phyloP scores from a whole-genome alignment of 2,113 vertebrate genomes.

The Emydura subglobosa region DNA sequence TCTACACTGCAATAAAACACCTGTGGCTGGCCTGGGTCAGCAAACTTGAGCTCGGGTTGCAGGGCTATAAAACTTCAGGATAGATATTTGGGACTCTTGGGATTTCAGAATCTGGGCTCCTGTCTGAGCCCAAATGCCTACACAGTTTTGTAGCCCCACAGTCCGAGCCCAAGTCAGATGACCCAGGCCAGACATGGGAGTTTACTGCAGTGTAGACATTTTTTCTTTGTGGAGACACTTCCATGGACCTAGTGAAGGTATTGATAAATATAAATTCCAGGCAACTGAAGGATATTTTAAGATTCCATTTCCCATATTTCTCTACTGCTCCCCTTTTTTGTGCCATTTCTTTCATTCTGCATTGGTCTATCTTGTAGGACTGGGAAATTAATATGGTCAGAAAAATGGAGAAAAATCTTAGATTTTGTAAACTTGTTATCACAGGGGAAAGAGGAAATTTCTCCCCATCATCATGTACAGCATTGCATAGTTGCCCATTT shows the following conservation, averaged over 20 bases:
- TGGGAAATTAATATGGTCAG: conserved; percentile 52
- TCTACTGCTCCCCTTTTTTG: conserved; percentile 63
- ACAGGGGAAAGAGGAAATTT: conserved; percentile 18
- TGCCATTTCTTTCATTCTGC: conserved; percentile 20
- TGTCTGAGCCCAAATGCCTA: neutral
- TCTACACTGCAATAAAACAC: neutral
- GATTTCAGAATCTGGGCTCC: neutral
- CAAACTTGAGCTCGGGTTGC: neutral
- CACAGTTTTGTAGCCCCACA: too few species aligned
- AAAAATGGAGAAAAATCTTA: conserved; percentile 49
- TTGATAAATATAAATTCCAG: conserved; percentile 72
- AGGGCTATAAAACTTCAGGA: neutral
- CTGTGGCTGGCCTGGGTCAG: neutral
- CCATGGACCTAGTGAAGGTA: conserved; percentile 34
- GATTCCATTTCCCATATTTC: conserved; percentile 71
- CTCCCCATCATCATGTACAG: neutral
- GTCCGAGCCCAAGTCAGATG: neutral
- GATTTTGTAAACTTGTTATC: conserved; percentile 20
- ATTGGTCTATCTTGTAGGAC: conserved; percentile 21
- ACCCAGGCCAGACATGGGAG: neutral
- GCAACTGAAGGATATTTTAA: conserved; percentile 72
- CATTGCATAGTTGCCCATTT: conserved; percentile 6
- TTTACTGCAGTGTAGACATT: neutral
- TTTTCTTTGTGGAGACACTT: conserved; percentile 49
- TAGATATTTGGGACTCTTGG: neutral